Evolutionary conservation across 2,888 invertebrate species (phyloP), one percentile per base, ranked within the genome.

Genomic region (Phasia obesa): DNA sequence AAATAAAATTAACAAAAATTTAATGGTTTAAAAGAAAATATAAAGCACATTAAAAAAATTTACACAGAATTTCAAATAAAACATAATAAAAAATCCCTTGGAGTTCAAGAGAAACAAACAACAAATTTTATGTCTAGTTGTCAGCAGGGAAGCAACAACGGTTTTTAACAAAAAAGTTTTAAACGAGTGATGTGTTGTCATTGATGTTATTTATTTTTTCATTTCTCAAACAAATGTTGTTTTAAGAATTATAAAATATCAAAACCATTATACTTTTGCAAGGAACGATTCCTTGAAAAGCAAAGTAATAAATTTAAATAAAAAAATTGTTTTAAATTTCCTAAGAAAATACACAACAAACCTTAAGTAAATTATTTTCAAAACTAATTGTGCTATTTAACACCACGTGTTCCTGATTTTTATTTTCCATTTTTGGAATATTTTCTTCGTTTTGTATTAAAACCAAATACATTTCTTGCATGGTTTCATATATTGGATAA

Each of bases 401-500:
- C 21, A 57, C 51, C 15, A 44, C 19, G 51, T 71, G 73, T 60
- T 79, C 35, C 65, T 38, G 53, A 53, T 57, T 67, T 60, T 51
- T 6, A 35, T 53, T 69, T 67, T 60, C 55, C 51, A 19, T 49
- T 51, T 77, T 62, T 69, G 51, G 59, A 74, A 55, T 69, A 27
- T 69, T 49, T 64, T 35, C n/a, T 76, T 67, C 51, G 38, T 21
- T 38, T 27, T 71, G 62, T 47, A 49, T 13, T 7, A 76, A 62
- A 53, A 76, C 38, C 76, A 83, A 79, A 79, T 59, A 78, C 42
- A 44, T 55, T 53, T 85, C 86, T 47, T 85, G 86, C 86, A 87
- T 87, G 87, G 83, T 84, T 86, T 86, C 87, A 84, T 86, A 86
- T 86, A 85, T 87, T 87, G 87, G 88, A 89, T 87, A 87, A 89